Evolutionary conservation across 2,113 vertebrate species (phyloP).

Genomic region (Emydura subglobosa): DNA sequence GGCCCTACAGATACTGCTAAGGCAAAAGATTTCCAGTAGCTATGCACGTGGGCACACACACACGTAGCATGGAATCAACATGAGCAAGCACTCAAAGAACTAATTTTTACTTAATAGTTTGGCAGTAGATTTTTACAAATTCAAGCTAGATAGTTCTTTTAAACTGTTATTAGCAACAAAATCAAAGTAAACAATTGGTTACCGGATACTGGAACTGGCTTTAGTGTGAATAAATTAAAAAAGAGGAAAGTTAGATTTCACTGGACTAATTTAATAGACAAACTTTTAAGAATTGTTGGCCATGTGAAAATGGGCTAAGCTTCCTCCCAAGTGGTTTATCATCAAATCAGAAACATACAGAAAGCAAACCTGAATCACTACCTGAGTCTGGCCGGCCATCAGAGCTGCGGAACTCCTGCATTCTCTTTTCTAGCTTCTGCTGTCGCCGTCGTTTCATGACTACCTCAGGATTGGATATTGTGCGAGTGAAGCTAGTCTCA

Average conservation of each 20-base stretch:
- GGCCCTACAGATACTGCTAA: no score
- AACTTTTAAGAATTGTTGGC: not conserved
- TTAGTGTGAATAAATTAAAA: not conserved
- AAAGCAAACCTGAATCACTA: slow-evolving; percentile 35
- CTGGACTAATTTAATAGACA: not conserved
- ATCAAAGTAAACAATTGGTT: not conserved
- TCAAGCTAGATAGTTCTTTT: not conserved
- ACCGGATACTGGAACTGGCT: not conserved
- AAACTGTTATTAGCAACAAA: not conserved
- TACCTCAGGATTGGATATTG: slow-evolving; percentile 98
- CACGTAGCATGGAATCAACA: no score
- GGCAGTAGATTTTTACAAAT: not conserved
- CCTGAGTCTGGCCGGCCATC: slow-evolving; percentile 97
- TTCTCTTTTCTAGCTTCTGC: slow-evolving; percentile 95
- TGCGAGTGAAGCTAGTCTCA: slow-evolving; percentile 97
- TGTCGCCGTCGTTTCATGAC: slow-evolving; percentile 97
- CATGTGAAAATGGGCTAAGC: not conserved
- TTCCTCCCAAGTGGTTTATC: not conserved
- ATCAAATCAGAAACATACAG: not conserved
- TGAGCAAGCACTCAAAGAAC: no score
- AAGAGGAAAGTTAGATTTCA: not conserved
- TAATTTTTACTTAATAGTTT: not conserved
- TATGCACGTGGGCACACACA: no score
- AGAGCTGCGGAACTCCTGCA: slow-evolving; percentile 96
- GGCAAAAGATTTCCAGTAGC: no score